Conservation (phyloP, 1,140 invertebrate species). For the Lasaia peninsularis region DNA sequence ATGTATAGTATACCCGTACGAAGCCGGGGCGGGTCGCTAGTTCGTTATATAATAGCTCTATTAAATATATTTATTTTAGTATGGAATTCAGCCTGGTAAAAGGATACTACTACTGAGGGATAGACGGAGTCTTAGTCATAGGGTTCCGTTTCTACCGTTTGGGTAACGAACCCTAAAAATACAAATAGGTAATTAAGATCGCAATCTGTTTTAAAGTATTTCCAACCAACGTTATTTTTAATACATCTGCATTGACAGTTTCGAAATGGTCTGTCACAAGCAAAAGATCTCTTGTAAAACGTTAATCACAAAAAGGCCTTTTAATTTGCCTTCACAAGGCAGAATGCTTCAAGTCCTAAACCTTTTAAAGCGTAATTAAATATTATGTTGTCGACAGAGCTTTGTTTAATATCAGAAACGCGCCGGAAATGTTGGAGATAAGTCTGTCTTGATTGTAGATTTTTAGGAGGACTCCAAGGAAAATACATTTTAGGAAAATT, state of each 20-base stretch:
- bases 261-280: not conserved
- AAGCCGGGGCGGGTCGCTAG: no score
- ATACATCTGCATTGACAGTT: not conserved
- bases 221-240: not conserved
- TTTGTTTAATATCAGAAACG: constrained; percentile 4
- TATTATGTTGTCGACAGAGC: constrained; percentile 12
- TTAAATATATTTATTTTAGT: no score
- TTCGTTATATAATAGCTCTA: no score
- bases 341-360: not conserved
- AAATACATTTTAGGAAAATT: not conserved
- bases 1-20: no score
- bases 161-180: no score
- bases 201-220: no score
- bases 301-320: constrained; percentile 6
- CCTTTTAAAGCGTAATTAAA: constrained; percentile 9
- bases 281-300: not conserved
- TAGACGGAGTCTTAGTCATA: no score
- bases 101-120: no score
- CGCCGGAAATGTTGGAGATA: constrained; percentile 11
- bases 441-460: not conserved
- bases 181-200: no score
- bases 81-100: no score
- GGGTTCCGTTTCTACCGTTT: no score
- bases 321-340: constrained; percentile 7
- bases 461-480: not conserved